Conservation (phyloP, 2,113 vertebrate genomes). For the Sinocyclocheilus rhinocerous region DNA sequence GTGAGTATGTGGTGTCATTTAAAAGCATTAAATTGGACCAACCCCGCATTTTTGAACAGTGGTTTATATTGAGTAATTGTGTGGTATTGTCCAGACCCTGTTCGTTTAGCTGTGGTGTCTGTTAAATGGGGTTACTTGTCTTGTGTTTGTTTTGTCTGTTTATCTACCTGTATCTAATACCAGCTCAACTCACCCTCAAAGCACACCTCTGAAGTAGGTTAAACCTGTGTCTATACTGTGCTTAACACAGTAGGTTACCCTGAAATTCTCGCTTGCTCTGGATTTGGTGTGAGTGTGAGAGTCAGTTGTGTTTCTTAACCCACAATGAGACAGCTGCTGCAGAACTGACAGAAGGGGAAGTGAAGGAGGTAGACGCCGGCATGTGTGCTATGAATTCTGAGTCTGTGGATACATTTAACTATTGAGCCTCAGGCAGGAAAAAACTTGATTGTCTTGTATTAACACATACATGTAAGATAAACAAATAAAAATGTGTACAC, state of each 20-base stretch:
- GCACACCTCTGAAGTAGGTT: constrained; percentile 19
- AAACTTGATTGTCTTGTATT: neutral
- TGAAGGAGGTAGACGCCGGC: neutral
- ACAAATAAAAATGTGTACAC: no score
- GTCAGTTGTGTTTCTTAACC: neutral
- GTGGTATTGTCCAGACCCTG: neutral
- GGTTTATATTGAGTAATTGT: neutral
- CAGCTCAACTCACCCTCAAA: constrained; percentile 48
- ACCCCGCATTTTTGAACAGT: neutral
- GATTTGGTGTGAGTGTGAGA: neutral
- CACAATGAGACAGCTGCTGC: constrained; percentile 3
- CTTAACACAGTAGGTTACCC: neutral
- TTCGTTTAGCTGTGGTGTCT: neutral
- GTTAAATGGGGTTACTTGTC: neutral
- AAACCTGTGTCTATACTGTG: constrained; percentile 1
- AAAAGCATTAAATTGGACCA: no score
- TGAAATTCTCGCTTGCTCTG: neutral
- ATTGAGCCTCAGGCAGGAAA: neutral
- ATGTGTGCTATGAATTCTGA: neutral
- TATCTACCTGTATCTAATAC: neutral
- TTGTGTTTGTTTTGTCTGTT: constrained; percentile 34
- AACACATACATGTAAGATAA: neutral
- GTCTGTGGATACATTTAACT: neutral
- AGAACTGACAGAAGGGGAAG: neutral
- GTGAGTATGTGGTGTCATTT: no score